Percentiles rank a stretch among this genome's conserved stretches.
Evolutionary conservation across 2,797 vertebrate genomes (phyloP).

Genomic region (Pampus argenteus): DNA sequence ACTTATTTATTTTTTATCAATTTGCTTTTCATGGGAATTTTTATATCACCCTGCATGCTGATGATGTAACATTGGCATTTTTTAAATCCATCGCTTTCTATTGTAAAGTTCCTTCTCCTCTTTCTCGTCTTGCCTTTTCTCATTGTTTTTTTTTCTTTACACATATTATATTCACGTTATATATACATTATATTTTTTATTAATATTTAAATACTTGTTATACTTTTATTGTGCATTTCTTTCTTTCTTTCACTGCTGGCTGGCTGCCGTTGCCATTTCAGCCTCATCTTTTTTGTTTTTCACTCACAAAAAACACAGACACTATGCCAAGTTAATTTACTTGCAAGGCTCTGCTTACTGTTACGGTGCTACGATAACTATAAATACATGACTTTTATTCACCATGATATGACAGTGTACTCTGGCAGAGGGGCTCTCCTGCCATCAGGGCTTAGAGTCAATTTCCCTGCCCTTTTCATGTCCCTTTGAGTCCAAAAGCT

Average conservation of each 20-base stretch:
- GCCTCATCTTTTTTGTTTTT: slow-evolving; percentile 67
- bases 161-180: too few species aligned
- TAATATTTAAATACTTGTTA: background rate
- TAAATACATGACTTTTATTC: slow-evolving; percentile 77
- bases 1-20: slow-evolving; percentile 23
- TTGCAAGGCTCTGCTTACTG: slow-evolving; percentile 70
- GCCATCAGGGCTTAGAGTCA: slow-evolving; percentile 77
- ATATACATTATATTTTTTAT: background rate
- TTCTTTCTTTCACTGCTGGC: slow-evolving; percentile 5
- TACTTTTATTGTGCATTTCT: slow-evolving; percentile 18
- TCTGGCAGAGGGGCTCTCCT: slow-evolving; percentile 64
- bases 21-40: slow-evolving; percentile 11
- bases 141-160: slow-evolving; percentile 4
- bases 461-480: slow-evolving; percentile 82
- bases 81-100: background rate
- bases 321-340: slow-evolving; percentile 74
- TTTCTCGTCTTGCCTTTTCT: background rate
- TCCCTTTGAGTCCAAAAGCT: slow-evolving; percentile 67
- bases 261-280: too few species aligned
- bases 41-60: slow-evolving; percentile 35
- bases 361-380: slow-evolving; percentile 70
- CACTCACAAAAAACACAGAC: slow-evolving; percentile 63
- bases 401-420: slow-evolving; percentile 68
- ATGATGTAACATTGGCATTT: slow-evolving; percentile 38
- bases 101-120: slow-evolving; percentile 3